Evolutionary conservation across 2,113 vertebrate species (phyloP).

Genomic region (Dipodomys spectabilis): DNA sequence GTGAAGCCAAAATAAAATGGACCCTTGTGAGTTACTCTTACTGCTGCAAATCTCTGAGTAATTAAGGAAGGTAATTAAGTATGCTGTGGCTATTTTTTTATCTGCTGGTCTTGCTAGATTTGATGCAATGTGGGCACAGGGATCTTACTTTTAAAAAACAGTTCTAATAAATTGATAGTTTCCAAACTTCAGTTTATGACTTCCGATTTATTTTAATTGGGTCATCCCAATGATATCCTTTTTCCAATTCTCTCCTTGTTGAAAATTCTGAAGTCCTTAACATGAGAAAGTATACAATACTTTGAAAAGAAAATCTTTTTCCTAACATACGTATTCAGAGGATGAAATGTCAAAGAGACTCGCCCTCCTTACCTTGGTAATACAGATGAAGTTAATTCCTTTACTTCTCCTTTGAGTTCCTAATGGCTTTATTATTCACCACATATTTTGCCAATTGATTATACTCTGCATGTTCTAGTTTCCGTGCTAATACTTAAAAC

Average conservation of each 20-base stretch:
- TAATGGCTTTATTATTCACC: background rate
- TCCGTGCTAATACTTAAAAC: background rate
- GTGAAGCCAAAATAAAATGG: slow-evolving; percentile 22
- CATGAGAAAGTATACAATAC: background rate
- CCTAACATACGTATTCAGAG: background rate
- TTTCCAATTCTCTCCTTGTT: background rate
- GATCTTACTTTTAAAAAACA: background rate
- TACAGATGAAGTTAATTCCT: background rate
- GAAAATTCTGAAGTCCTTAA: slow-evolving; percentile 7
- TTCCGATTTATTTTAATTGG: slow-evolving; percentile 16
- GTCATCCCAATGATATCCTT: background rate
- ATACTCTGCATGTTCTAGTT: background rate
- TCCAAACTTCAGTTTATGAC: slow-evolving; percentile 5
- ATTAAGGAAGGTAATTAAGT: slow-evolving; percentile 67
- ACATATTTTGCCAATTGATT: background rate
- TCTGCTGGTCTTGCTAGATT: background rate
- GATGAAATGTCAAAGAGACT: background rate
- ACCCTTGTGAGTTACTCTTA: slow-evolving; percentile 14
- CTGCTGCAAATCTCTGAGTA: slow-evolving; percentile 38
- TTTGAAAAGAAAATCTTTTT: background rate
- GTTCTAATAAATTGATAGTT: slow-evolving; percentile 31
- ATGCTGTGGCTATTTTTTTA: slow-evolving; percentile 46
- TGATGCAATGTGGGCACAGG: background rate
- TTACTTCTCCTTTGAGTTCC: background rate
- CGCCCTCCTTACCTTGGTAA: background rate